A percentile compares a stretch with the other conserved stretches of the same genome.
Conservation (phyloP, 2,888 invertebrate species). For the Aethes cnicana region DNA sequence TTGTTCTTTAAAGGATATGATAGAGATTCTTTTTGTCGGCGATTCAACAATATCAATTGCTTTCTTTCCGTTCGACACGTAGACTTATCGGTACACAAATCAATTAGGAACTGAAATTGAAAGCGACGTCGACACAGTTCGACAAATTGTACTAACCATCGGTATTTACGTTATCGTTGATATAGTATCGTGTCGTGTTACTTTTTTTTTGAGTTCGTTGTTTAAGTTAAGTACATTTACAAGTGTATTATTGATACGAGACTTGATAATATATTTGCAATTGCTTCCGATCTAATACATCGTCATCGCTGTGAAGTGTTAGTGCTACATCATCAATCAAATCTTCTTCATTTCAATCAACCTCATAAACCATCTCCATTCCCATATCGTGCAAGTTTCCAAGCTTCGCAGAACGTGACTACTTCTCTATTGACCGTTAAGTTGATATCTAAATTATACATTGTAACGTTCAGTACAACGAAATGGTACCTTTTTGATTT, state of each 20-base stretch:
- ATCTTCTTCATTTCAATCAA: neutral
- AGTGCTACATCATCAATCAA: conserved; percentile 4
- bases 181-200: no score
- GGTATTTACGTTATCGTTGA: conserved; percentile 7
- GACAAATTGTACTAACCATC: conserved; percentile 21
- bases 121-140: conserved; percentile 50
- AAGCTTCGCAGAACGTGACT: conserved; percentile 40
- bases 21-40: conserved; percentile 8
- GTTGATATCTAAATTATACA: conserved; percentile 44
- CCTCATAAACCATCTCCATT: conserved; percentile 1
- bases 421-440: conserved; percentile 40
- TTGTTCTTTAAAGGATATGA: conserved; percentile 12
- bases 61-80: conserved; percentile 51
- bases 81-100: conserved; percentile 62
- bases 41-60: conserved; percentile 34
- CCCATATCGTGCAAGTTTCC: conserved; percentile 20
- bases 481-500: conserved; percentile 38
- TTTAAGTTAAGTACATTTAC: no score
- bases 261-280: no score
- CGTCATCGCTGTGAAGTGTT: no score
- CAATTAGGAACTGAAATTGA: conserved; percentile 69
- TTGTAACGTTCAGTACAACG: conserved; percentile 36
- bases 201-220: no score
- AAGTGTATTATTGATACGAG: no score
- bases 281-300: no score